Conservation (phyloP, 1,140 invertebrate genomes). For the Lineus longissimus region DNA sequence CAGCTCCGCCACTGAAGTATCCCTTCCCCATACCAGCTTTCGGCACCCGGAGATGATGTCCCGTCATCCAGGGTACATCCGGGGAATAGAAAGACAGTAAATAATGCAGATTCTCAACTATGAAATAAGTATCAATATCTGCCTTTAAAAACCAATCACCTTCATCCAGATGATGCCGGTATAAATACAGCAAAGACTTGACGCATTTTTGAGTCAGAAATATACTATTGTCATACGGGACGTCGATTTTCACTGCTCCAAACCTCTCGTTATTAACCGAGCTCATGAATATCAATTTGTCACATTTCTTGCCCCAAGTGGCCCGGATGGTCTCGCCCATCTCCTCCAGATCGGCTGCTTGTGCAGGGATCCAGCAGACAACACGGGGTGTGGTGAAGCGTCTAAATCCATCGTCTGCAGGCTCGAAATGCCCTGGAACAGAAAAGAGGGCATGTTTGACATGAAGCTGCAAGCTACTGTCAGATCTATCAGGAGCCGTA, state of each 20-base stretch:
- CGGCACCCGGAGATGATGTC: conserved; percentile 28
- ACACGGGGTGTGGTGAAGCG: no score
- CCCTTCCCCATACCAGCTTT: conserved; percentile 35
- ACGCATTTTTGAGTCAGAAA: conserved; percentile 23
- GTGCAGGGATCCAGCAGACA: conserved; percentile 92
- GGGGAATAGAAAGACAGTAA: conserved; percentile 35
- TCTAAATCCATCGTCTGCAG: no score
- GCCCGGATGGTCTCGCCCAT: conserved; percentile 88
- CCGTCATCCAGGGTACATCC: conserved; percentile 27
- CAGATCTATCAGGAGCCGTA: no score
- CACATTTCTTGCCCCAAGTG: conserved; percentile 92
- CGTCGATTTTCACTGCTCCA: conserved; percentile 26
- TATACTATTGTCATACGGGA: conserved; percentile 18
- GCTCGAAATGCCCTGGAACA: no score
- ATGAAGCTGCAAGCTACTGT: no score
- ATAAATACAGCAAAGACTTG: conserved; percentile 61
- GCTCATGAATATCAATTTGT: conserved; percentile 70
- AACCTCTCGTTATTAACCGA: conserved; percentile 33
- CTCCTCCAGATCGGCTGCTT: conserved; percentile 78
- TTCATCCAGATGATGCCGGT: conserved; percentile 54
- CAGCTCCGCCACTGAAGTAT: conserved; percentile 43
- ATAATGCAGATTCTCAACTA: conserved; percentile 50
- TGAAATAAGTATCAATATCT: conserved; percentile 84
- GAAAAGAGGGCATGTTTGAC: no score
- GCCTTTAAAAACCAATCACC: conserved; percentile 90